These are phyloP conservation scores for Lutjanus argentimaculatus DNA, from an alignment of 2,797 vertebrate genomes.

Conservation along the genomic window DNA sequence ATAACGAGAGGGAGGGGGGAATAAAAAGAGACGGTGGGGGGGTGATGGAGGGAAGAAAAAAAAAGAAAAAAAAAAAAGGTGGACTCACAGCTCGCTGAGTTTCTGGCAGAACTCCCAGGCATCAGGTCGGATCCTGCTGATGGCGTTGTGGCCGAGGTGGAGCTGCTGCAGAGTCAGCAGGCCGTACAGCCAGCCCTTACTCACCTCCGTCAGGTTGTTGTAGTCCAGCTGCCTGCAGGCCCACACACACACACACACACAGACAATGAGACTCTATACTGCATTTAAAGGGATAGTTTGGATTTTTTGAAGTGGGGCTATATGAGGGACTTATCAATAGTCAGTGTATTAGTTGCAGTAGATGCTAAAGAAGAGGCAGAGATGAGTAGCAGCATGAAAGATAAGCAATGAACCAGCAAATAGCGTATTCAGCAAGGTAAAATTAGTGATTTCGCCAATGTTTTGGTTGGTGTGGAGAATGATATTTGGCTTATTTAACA, in stretches of 20 bases:
- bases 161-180: slow-evolving; percentile 94
- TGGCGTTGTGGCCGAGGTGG: slow-evolving; percentile 95
- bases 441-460: no score
- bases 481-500: no score
- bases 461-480: no score
- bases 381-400: no score
- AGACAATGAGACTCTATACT: slow-evolving; percentile 11
- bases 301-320: no score
- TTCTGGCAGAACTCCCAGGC: slow-evolving; percentile 99
- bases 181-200: slow-evolving; percentile 98
- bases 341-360: no score
- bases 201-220: slow-evolving; percentile 97
- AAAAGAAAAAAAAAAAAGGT: slow-evolving; percentile 36
- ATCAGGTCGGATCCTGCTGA: slow-evolving; percentile 93
- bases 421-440: no score
- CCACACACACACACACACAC: slow-evolving; percentile 53
- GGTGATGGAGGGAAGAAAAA: not conserved
- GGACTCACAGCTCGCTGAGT: slow-evolving; percentile 95
- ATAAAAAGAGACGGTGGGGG: not conserved
- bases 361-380: no score
- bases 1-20: slow-evolving; percentile 26
- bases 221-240: slow-evolving; percentile 93
- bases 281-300: no score
- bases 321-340: no score
- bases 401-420: no score